Evolutionary conservation across 2,888 invertebrate genomes (phyloP), one percentile per base, ranked within the genome.

Genomic region (Corbicula japonica): DNA sequence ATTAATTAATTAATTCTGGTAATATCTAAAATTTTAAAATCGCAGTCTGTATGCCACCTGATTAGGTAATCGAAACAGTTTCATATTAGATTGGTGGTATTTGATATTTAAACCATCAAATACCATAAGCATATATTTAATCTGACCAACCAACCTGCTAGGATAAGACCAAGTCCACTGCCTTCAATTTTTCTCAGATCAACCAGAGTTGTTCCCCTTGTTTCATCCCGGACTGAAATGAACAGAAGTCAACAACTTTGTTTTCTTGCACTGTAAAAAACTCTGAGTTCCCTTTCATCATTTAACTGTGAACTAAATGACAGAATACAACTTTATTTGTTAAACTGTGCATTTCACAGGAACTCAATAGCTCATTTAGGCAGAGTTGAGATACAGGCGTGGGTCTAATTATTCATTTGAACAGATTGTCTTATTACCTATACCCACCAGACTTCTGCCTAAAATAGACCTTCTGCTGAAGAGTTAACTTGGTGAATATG

Each of bases 181-280:
- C 91, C 91, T 85, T 90, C 89, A 72, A 86, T 86, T 81, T 91
- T 91, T 41, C 81, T 83, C 8, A 91, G 84, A 65, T 91, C 90
- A 21, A 91, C 88, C 50, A 89, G 68, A 18, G 90, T 83, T 48
- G 85, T 84, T 18, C 90, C 89, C 41, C 83, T 81, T 34, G 82
- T 85, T 18, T 90, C 90, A 71, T 89, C 89, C 86, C 85, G 4
- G 75, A 83, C 78, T 78, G 72, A 50, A 78, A 73, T 21, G 8
- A 52, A 38, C 46, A n/a, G 12, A 12, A 26, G n/a, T 8, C 34
- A n/a, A 50, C 18, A 62, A 44, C 26, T 26, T 30, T 1, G 18
- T 26, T 34, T 30, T 10, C n/a, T n/a, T n/a, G n/a, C n/a, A n/a
- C n/a, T n/a, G n/a, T n/a, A n/a, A n/a, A n/a, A n/a, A n/a, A n/a